Evolutionary conservation across 2,797 vertebrate species (phyloP), one percentile per base, ranked within the genome.

Genomic region (Garrulus glandarius): DNA sequence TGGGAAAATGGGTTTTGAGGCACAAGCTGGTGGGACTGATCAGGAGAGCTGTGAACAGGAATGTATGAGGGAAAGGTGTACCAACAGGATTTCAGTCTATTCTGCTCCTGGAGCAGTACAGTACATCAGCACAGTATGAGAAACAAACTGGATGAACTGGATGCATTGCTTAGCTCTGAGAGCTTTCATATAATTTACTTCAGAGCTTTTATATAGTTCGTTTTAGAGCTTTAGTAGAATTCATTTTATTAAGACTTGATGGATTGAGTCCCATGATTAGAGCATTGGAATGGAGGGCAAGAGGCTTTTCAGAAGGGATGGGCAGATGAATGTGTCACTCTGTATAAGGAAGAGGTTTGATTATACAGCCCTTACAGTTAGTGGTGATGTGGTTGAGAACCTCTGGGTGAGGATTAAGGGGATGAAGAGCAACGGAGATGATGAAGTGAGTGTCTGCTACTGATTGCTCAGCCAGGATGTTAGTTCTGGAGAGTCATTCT

Each of bases 121-220:
- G 32, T 44, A 8, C 5, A 20, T 15, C 17, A 44, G 2, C 4
- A 5, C 4, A 11, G 3, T n/a, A 20, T 18, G 46, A 82, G 71
- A 67, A 68, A 27, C 11, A 65, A 34, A 32, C 10, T 55, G 34
- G 16, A 43, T 70, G 24, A 70, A 24, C 30, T 82, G 26, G 8
- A 50, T 23, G 7, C 0, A 0, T 37, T 78, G 10, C 5, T 67
- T 56, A 18, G 15, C 26, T 78, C 30, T 6, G 36, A 64, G 44
- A 56, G 6, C 26, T 80, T 18, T 21, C 11, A 4, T 64, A 16
- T 24, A 3, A 34, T 27, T 61, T 32, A 10, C 44, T 52, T 74
- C 63, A 56, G 32, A 43, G 4, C 9, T 87, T 14, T 29, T 11
- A 3, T 84, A 15, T 32, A 30, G 41, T 27, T 56, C 11, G 4